phyloP scores from a whole-genome alignment of 2,113 vertebrate species.

The Himantopus leucocephalus region DNA sequence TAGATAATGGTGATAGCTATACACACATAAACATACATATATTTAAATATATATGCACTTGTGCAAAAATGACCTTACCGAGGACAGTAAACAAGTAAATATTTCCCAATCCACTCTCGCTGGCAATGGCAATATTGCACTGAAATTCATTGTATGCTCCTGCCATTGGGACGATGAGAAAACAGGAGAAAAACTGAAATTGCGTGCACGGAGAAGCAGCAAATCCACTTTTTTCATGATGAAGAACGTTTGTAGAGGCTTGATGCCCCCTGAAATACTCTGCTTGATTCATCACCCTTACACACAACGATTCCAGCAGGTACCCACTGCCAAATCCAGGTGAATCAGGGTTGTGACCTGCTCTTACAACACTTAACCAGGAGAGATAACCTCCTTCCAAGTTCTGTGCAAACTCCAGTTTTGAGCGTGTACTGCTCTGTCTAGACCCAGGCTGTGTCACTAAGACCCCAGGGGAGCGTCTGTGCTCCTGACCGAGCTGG shows the following conservation, averaged over 20 bases:
- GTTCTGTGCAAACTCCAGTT: neutral
- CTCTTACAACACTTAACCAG: neutral
- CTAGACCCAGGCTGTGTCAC: neutral
- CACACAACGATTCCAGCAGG: neutral
- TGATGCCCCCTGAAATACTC: neutral
- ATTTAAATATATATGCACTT: neutral
- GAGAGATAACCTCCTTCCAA: neutral
- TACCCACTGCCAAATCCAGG: neutral
- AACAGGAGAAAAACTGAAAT: neutral
- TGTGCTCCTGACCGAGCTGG: rapidly evolving
- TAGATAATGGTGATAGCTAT: neutral
- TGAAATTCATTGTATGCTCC: neutral
- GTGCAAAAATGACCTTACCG: neutral
- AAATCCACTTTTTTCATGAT: neutral
- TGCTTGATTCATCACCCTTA: neutral
- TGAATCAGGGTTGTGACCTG: neutral
- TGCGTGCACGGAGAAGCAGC: neutral
- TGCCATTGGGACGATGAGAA: neutral
- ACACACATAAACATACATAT: neutral
- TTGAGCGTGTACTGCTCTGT: neutral
- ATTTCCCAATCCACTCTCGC: neutral
- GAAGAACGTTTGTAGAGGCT: neutral
- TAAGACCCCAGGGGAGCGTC: rapidly evolving
- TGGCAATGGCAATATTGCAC: neutral
- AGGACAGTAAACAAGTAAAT: conserved; percentile 1